Percentiles rank a stretch among this genome's conserved stretches.
Conservation (phyloP, 2,888 invertebrate species). For the Agrotis segetum region DNA sequence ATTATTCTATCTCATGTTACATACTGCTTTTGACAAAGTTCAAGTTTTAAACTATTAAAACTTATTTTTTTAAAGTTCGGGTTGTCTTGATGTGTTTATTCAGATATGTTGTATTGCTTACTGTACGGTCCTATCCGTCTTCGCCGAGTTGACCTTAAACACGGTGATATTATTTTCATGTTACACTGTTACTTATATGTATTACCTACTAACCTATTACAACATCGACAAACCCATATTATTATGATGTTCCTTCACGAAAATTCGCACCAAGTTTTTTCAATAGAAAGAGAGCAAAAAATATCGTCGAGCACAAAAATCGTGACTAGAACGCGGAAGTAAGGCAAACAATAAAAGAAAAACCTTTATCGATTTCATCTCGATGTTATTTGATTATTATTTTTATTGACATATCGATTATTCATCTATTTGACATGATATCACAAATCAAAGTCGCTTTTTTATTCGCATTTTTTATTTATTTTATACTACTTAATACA, state of each 20-base stretch:
- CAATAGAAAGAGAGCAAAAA: background rate
- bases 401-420: slow-evolving; percentile 6
- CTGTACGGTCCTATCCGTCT: no score
- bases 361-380: slow-evolving; percentile 41
- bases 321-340: slow-evolving; percentile 29
- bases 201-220: background rate
- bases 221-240: background rate
- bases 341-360: slow-evolving; percentile 2
- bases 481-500: no score
- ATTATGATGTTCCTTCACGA: background rate
- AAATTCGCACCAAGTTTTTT: background rate
- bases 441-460: background rate
- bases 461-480: no score
- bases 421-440: background rate
- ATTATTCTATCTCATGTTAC: no score
- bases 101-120: no score
- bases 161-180: background rate
- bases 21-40: background rate
- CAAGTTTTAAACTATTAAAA: no score
- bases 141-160: no score
- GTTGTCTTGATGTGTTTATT: no score
- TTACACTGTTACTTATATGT: background rate
- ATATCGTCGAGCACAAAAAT: slow-evolving; percentile 2
- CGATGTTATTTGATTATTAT: slow-evolving; percentile 2
- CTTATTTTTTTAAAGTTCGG: no score